phyloP scores from a whole-genome alignment of 2,797 vertebrate genomes.

The Mallotus villosus region DNA sequence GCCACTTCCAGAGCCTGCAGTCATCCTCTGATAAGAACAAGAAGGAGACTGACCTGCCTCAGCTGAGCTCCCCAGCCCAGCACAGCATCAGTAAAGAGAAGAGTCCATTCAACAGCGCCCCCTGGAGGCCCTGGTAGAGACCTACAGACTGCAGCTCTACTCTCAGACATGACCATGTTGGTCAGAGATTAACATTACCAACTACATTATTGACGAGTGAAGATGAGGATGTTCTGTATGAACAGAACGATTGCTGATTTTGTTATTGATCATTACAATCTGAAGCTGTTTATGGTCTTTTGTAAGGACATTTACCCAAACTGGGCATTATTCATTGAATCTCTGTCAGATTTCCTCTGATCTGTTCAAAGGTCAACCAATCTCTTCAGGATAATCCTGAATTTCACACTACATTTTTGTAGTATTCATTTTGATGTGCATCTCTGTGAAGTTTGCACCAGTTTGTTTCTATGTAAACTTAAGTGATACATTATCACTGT shows the following conservation, averaged over 20 bases:
- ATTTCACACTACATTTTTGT: neutral
- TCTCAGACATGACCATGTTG: slow-evolving; percentile 6
- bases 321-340: neutral
- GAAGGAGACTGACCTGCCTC: slow-evolving; percentile 38
- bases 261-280: neutral
- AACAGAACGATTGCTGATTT: neutral
- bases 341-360: neutral
- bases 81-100: slow-evolving; percentile 31
- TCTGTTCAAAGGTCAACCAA: neutral
- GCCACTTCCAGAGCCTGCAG: slow-evolving; percentile 47
- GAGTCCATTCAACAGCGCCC: slow-evolving; percentile 16
- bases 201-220: neutral
- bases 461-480: neutral
- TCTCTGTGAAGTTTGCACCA: neutral
- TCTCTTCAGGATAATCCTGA: neutral
- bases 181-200: neutral
- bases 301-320: neutral
- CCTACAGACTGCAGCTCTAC: rapidly evolving
- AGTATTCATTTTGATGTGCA: neutral
- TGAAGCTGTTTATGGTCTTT: neutral
- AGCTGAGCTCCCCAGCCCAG: slow-evolving; percentile 43
- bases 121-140: slow-evolving; percentile 47
- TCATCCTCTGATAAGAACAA: slow-evolving; percentile 44
- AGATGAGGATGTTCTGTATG: neutral
- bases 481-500: neutral